phyloP scores from a whole-genome alignment of 2,888 invertebrate species.

The Xestobium rufovillosum region DNA sequence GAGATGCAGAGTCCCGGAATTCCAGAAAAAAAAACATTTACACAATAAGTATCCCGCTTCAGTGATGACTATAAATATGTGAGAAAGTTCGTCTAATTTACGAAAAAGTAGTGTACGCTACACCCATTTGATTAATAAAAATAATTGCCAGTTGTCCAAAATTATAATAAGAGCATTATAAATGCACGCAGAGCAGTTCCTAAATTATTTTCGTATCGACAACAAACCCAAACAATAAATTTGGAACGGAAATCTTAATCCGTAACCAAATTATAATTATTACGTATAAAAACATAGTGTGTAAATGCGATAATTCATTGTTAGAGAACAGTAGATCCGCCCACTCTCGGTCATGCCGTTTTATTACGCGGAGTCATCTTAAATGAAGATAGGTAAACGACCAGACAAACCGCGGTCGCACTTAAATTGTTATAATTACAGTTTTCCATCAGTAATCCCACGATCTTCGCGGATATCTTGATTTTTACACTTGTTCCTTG shows the following conservation, averaged over 20 bases:
- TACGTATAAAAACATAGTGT: constrained; percentile 24
- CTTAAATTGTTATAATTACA: constrained; percentile 29
- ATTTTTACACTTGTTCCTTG: constrained; percentile 22
- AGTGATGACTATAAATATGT: too few relatives aligned
- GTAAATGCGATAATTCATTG: constrained; percentile 33
- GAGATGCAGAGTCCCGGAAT: too few relatives aligned
- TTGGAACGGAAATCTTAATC: neutral
- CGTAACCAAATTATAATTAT: constrained; percentile 25
- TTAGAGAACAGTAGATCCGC: constrained; percentile 32
- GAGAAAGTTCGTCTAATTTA: too few relatives aligned
- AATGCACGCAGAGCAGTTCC: too few relatives aligned
- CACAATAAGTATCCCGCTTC: too few relatives aligned
- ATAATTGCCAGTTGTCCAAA: too few relatives aligned
- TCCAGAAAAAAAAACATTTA: too few relatives aligned
- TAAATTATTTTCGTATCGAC: too few relatives aligned
- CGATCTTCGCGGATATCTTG: constrained; percentile 23
- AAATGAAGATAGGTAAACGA: constrained; percentile 26
- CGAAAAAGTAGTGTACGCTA: too few relatives aligned
- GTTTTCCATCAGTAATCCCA: constrained; percentile 23
- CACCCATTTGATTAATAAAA: too few relatives aligned
- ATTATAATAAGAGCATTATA: too few relatives aligned
- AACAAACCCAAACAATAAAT: too few relatives aligned
- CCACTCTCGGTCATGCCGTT: constrained; percentile 29
- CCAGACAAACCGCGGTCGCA: constrained; percentile 23
- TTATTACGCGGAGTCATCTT: constrained; percentile 27